Evolutionary conservation across 2,113 vertebrate species (phyloP).

Genomic region (Megaleporinus macrocephalus): DNA sequence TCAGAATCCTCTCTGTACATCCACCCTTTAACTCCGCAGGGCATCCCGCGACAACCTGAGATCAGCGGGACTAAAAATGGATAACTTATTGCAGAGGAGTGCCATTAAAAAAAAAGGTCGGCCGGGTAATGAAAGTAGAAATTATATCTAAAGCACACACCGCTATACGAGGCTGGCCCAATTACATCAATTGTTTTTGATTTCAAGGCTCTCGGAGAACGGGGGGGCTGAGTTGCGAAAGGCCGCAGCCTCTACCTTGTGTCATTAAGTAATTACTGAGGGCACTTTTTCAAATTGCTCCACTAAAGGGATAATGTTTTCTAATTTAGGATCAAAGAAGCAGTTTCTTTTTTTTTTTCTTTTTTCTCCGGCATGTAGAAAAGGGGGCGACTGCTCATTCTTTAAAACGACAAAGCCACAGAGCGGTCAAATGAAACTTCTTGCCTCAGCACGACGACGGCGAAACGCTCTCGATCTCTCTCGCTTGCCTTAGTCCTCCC

Average conservation of each 20-base stretch:
- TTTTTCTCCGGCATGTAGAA: slow-evolving; percentile 48
- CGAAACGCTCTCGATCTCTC: slow-evolving; percentile 62
- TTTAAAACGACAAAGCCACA: slow-evolving; percentile 59
- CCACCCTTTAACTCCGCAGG: slow-evolving; percentile 5
- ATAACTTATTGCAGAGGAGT: background rate
- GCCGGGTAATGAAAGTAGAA: slow-evolving; percentile 1
- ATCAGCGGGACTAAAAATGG: slow-evolving; percentile 1
- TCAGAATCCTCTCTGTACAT: background rate
- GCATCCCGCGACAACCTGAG: background rate
- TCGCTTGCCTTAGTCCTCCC: background rate
- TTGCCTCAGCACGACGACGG: slow-evolving; percentile 64
- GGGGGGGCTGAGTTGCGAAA: slow-evolving; percentile 23
- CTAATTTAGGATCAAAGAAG: slow-evolving; percentile 65
- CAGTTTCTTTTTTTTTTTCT: no score
- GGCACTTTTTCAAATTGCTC: slow-evolving; percentile 62
- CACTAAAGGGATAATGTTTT: slow-evolving; percentile 68
- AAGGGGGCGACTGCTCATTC: slow-evolving; percentile 56
- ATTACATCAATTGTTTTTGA: slow-evolving; percentile 40
- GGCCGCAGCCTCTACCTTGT: slow-evolving; percentile 50
- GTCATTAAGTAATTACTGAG: slow-evolving; percentile 64
- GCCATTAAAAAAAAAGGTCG: background rate
- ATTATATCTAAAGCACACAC: slow-evolving; percentile 37
- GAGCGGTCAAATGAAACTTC: slow-evolving; percentile 59
- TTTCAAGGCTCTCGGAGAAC: slow-evolving; percentile 16
- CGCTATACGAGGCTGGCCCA: slow-evolving; percentile 60